phyloP scores from a whole-genome alignment of 2,113 vertebrate genomes.

The Ramphastos sulfuratus region DNA sequence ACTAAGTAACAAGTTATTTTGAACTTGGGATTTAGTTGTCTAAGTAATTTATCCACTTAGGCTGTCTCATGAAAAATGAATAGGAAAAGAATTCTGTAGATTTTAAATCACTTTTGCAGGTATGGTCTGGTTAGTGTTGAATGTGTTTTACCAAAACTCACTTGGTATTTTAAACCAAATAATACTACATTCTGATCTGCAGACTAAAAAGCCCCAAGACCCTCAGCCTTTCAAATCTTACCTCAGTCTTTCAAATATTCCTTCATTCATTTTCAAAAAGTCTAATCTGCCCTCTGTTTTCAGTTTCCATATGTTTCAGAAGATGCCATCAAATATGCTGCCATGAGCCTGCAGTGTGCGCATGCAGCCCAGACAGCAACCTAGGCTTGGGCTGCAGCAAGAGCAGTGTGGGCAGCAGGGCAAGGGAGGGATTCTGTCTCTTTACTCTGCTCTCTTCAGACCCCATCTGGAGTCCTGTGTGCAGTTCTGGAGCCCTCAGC shows the following conservation, averaged over 20 bases:
- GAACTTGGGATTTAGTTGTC: neutral
- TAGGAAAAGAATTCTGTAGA: neutral
- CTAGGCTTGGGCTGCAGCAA: too few relatives aligned
- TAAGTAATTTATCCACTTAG: conserved; percentile 51
- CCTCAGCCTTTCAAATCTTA: too few relatives aligned
- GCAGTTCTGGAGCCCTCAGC: too few relatives aligned
- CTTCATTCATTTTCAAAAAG: neutral
- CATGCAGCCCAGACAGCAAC: too few relatives aligned
- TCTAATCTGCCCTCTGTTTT: neutral
- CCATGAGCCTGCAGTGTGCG: too few relatives aligned
- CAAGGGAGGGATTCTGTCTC: too few relatives aligned
- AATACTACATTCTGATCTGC: too few relatives aligned
- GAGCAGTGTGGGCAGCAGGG: too few relatives aligned
- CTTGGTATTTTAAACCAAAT: neutral
- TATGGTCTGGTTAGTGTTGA: neutral
- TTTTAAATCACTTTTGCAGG: neutral
- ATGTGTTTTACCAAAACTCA: neutral
- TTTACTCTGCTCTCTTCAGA: too few relatives aligned
- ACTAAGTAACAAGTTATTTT: conserved; percentile 55
- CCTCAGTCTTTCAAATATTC: neutral
- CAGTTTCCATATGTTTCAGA: neutral
- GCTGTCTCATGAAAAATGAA: conserved; percentile 42
- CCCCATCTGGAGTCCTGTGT: too few relatives aligned
- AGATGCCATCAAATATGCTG: neutral
- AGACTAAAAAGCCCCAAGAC: too few relatives aligned